phyloP scores from a whole-genome alignment of 2,113 vertebrate genomes.

The Pampusana beccarii region DNA sequence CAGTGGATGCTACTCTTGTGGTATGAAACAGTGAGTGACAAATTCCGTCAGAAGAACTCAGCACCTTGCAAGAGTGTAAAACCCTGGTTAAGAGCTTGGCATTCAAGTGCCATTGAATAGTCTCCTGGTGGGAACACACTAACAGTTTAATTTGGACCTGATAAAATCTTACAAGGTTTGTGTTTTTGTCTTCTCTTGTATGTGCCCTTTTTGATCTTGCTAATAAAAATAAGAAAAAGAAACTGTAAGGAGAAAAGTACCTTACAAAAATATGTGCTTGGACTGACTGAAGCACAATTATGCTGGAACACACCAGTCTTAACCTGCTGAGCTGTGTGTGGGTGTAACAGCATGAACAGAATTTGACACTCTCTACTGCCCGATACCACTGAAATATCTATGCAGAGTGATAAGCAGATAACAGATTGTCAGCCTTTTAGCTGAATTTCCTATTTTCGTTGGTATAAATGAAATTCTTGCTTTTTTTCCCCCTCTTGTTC shows the following conservation, averaged over 20 bases:
- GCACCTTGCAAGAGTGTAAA: constrained; percentile 51
- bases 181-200: constrained; percentile 33
- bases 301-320: constrained; percentile 39
- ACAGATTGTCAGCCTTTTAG: constrained; percentile 73
- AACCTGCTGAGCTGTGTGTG: constrained; percentile 56
- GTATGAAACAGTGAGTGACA: not conserved
- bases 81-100: constrained; percentile 31
- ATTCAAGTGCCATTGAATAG: constrained; percentile 36
- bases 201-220: constrained; percentile 23
- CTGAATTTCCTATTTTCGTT: constrained; percentile 68
- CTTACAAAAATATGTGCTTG: constrained; percentile 49
- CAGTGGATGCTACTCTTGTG: not conserved
- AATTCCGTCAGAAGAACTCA: constrained; percentile 22
- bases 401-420: constrained; percentile 67
- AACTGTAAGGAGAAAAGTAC: constrained; percentile 39
- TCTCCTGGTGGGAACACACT: constrained; percentile 23
- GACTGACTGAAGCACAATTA: constrained; percentile 55
- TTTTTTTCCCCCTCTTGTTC: not conserved
- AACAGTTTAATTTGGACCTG: constrained; percentile 48
- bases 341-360: constrained; percentile 63
- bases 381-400: constrained; percentile 64
- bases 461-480: constrained; percentile 51
- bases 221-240: constrained; percentile 58
- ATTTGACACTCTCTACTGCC: constrained; percentile 68
- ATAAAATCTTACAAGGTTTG: constrained; percentile 40